A percentile compares a stretch with the other conserved stretches of the same genome.
phyloP scores from a whole-genome alignment of 2,888 invertebrate species.

The Himalopsyche japonica region DNA sequence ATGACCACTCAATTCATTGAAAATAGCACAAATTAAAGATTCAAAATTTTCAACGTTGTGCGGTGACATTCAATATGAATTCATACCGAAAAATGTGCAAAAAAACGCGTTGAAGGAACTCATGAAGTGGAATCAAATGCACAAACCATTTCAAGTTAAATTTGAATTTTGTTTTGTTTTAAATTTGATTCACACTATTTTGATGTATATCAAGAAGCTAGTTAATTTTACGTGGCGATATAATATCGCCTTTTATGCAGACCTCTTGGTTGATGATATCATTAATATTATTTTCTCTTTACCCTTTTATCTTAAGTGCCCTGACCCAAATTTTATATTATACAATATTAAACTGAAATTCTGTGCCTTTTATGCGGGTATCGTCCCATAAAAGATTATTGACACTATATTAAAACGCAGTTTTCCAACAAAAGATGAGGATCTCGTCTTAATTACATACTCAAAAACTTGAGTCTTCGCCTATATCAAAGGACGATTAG shows the following conservation, averaged over 20 bases:
- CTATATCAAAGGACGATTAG: constrained; percentile 39
- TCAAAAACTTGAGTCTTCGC: constrained; percentile 29
- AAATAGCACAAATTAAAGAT: too few species aligned
- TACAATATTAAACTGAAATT: neutral
- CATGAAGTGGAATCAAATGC: too few species aligned
- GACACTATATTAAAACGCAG: constrained; percentile 6
- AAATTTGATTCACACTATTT: too few species aligned
- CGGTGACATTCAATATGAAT: too few species aligned
- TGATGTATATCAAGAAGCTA: too few species aligned
- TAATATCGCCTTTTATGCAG: neutral
- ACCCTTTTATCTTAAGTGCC: neutral
- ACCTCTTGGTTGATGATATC: neutral
- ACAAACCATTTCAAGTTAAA: too few species aligned
- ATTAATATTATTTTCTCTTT: neutral
- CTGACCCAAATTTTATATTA: neutral
- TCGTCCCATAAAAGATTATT: neutral
- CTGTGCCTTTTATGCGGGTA: neutral
- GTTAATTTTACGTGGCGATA: too few species aligned
- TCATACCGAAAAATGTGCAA: too few species aligned
- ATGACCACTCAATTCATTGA: too few species aligned
- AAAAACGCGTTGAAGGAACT: too few species aligned
- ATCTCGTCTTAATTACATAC: constrained; percentile 32
- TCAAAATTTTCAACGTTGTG: too few species aligned
- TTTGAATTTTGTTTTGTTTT: too few species aligned
- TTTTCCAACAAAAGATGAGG: constrained; percentile 1